Percentiles rank a stretch among this genome's conserved stretches.
Conservation (phyloP, 2,113 vertebrate species). For the Crotalus viridis region DNA sequence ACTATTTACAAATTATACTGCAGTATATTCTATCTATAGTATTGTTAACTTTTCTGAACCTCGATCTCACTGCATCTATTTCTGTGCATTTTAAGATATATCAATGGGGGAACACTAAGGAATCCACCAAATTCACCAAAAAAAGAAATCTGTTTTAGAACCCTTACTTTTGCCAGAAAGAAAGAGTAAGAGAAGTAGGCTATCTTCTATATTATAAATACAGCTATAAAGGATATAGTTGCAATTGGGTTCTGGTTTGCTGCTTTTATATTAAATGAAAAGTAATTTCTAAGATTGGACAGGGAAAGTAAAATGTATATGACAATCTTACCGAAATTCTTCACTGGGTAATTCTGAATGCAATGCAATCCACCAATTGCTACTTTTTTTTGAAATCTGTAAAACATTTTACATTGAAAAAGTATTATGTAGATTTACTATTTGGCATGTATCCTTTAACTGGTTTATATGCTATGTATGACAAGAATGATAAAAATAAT, state of each 20-base stretch:
- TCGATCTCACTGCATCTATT: background rate
- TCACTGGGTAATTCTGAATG: conserved; percentile 60
- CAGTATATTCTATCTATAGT: background rate
- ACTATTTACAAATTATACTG: background rate
- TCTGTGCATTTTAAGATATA: background rate
- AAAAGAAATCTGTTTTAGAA: background rate
- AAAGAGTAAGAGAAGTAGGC: background rate
- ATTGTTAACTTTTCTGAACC: background rate
- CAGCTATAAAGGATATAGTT: conserved; percentile 16
- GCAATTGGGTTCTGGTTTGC: conserved; percentile 14
- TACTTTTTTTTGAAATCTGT: conserved; percentile 73
- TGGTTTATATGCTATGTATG: background rate
- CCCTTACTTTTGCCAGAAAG: background rate
- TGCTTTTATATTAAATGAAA: background rate
- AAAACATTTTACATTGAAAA: conserved; percentile 15
- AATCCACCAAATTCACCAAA: background rate
- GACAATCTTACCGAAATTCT: conserved; percentile 76
- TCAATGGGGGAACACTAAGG: background rate
- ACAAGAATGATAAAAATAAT: background rate
- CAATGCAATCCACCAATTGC: conserved; percentile 90
- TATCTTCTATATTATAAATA: conserved; percentile 12
- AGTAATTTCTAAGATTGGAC: conserved; percentile 1
- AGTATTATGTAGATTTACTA: conserved; percentile 9
- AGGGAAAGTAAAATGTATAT: conserved; percentile 20
- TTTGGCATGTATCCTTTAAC: background rate